Evolutionary conservation across 2,113 vertebrate species (phyloP), one percentile per base, ranked within the genome.

Genomic region (Siniperca knerii): DNA sequence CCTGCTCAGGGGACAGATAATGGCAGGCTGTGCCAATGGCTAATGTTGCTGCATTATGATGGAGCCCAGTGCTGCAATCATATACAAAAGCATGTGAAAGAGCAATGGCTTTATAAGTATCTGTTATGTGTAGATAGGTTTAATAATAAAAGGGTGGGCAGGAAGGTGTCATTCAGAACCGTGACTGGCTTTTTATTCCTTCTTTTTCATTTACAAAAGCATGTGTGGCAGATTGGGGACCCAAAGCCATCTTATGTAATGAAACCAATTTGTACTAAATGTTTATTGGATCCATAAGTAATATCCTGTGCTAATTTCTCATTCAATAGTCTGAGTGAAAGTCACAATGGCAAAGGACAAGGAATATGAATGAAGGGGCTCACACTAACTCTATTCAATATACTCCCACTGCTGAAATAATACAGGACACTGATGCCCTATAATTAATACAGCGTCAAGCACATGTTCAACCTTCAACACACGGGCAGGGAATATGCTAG

Each of bases 1-100:
- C 64, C 74, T 46, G 68, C 86, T 84, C 89, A 8, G 21, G 62
- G 81, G 90, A 93, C 77, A 82, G 90, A 86, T 94, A 92, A 94
- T 89, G 64, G 83, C 81, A 37, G 66, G 48, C 76, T 68, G 60
- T 72, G 81, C 83, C 76, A 64, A 85, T 58, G 81, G 86, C 83
- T 84, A 86, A 83, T 80, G 75, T 69, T 46, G 71, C 75, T 87
- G 87, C 81, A 90, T 93, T 85, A 93, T 90, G 91, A 92, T 66
- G 81, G 79, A 71, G 76, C 79, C 73, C 77, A 0, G 25, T 18
- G 62, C 68, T 35, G 65, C 80, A 75, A 84, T 86, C 83, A 87
- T 66, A 77, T 20, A 57, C 33, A n/a, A 33, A 33, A 76, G 76
- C 83, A 65, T 25, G 74, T 75, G 42, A 66, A 68, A 76, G 61